A percentile compares a stretch with the other conserved stretches of the same genome.
These are phyloP conservation scores for Trileptium ribeirensis DNA, from an alignment of 2,888 invertebrate species.

Conservation along the genomic window DNA sequence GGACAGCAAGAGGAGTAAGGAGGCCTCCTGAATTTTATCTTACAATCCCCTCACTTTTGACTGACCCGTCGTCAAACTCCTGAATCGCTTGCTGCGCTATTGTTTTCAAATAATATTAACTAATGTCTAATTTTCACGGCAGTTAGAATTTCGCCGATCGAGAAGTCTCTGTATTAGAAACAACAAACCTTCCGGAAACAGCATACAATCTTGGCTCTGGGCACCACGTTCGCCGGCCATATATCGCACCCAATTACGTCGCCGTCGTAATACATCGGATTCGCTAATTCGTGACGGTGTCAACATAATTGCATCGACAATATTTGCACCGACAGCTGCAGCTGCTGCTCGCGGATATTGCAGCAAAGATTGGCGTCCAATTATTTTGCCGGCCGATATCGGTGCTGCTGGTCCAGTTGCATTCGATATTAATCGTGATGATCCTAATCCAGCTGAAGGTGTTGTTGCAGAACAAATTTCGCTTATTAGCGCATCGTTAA, in stretches of 20 bases:
- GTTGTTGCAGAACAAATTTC: conserved; percentile 6
- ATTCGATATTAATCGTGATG: background rate
- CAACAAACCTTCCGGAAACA: background rate
- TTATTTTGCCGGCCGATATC: background rate
- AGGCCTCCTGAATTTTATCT: too few relatives aligned
- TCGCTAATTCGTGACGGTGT: background rate
- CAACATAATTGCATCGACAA: too few relatives aligned
- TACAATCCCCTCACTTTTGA: too few relatives aligned
- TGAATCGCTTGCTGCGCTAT: too few relatives aligned
- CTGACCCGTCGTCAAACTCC: too few relatives aligned
- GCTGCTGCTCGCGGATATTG: too few relatives aligned
- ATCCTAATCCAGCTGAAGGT: background rate
- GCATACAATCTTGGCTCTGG: conserved; percentile 27
- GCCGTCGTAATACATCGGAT: conserved; percentile 13
- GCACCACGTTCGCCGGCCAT: conserved; percentile 26
- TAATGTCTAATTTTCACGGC: too few relatives aligned
- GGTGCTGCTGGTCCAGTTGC: background rate
- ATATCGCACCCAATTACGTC: conserved; percentile 14
- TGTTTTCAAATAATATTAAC: too few relatives aligned
- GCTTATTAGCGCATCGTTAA: conserved; percentile 25
- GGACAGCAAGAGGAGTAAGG: too few relatives aligned
- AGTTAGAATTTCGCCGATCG: too few relatives aligned
- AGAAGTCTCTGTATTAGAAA: too few relatives aligned
- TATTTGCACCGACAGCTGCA: background rate
- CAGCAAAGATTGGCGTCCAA: too few relatives aligned